These are phyloP conservation scores for Drosophila parvula DNA, from an alignment of 1,140 invertebrate species.

Conservation along the genomic window DNA sequence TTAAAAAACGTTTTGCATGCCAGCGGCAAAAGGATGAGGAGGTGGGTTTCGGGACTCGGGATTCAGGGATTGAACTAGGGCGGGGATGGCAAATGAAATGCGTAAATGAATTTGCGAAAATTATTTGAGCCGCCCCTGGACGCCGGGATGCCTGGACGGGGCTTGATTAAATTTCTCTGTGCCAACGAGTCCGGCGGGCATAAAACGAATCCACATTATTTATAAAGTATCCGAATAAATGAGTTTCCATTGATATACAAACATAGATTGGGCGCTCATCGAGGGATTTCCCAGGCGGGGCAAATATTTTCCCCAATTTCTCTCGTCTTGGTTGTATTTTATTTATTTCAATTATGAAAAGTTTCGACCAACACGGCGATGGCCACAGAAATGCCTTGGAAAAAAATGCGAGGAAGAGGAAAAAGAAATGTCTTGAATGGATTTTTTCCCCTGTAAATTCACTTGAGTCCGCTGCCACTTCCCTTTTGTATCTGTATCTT, in stretches of 20 bases:
- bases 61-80: constrained; percentile 4
- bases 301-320: constrained; percentile 34
- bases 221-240: constrained; percentile 55
- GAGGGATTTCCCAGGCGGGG: constrained; percentile 58
- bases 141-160: constrained; percentile 27
- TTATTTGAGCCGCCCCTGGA: constrained; percentile 56
- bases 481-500: constrained; percentile 25
- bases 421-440: constrained; percentile 44
- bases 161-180: constrained; percentile 73
- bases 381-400: constrained; percentile 23
- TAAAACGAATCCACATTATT: constrained; percentile 66
- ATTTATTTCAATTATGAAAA: constrained; percentile 81
- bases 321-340: constrained; percentile 46
- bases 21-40: constrained; percentile 28
- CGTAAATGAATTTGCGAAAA: constrained; percentile 79
- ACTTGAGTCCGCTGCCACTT: constrained; percentile 12
- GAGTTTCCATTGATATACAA: constrained; percentile 73
- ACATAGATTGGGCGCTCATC: constrained; percentile 59
- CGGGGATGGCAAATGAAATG: constrained; percentile 54
- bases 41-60: neutral
- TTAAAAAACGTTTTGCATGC: constrained; percentile 80
- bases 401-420: constrained; percentile 8
- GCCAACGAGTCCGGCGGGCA: constrained; percentile 61
- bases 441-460: constrained; percentile 48
- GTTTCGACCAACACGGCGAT: constrained; percentile 36